Evolutionary conservation across 2,797 vertebrate species (phyloP), one percentile per base, ranked within the genome.

Genomic region (Periparus ater): DNA sequence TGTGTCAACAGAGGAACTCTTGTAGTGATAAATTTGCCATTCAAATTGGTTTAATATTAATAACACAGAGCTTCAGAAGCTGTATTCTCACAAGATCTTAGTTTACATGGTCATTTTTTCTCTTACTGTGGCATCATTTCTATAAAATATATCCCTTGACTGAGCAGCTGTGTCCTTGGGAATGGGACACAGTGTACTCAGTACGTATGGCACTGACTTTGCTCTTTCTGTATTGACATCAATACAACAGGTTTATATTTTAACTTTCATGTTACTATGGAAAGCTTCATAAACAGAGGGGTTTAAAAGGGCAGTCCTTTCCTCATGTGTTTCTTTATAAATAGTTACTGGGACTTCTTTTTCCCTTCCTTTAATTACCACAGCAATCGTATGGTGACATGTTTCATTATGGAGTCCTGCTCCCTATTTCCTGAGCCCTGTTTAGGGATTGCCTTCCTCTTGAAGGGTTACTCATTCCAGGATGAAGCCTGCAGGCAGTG

Each of bases 341-440:
- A 48, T 47, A 34, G n/a, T 25, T 48, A 34, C 18, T 44, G 44
- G 26, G 8, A 45, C 53, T 86, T 81, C 9, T 85, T 85, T 62
- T 74, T 32, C 34, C 17, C 5, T 63, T 78, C 27, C 48, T 76
- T 65, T 61, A 72, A 61, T 54, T 60, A 63, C 8, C 7, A 5
- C 26, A 44, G 40, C 0, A 0, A 78, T 17, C n/a, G 40, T 17
- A 20, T 2, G 10, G 55, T 0, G 3, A 63, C 0, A 0, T 48
- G 36, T 60, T 91, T 89, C 45, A 25, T 61, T 47, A 67, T 57
- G 34, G 40, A 22, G 22, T 10, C 36, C n/a, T 1, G 1, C 17
- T 11, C 23, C 12, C 13, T 36, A 1, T 71, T 72, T 75, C 67
- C 81, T 71, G 54, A 70, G 55, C 9, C 11, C 10, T 6, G 2